Base-by-base conservation (phyloP, 2,797 vertebrate species). In the Neopelma chrysocephalum region DNA sequence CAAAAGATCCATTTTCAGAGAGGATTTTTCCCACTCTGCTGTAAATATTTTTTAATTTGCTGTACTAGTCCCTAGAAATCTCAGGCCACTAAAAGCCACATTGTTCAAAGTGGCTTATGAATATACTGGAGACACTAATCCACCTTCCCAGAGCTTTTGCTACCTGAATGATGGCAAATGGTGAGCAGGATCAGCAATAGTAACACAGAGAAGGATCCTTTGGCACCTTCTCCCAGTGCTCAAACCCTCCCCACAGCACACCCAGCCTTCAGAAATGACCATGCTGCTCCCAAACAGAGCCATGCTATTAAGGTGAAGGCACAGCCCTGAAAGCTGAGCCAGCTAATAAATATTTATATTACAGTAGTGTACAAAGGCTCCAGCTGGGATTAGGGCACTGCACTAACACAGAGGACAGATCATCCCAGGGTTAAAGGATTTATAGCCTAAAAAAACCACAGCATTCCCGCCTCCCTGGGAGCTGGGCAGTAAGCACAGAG, bases 361-460 rank as follows among this genome's bases (percentile, higher is more conserved):
- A 70, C n/a, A 60, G 48, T 89, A 38, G 62, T 34, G n/a, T 47
- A 73, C 71, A 80, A 66, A 82, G 71, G 25, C 78, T 89, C 62
- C 38, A 22, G 23, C 48, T 43, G 20, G 71, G 56, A 89, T 93
- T 69, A 87, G 80, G 48, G 53, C 45, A 11, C 40, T 77, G 51
- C 73, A 66, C 64, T 70, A 42, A 73, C 84, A 79, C 65, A 54
- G 79, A 72, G 54, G 75, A 76, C 27, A 50, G 71, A 93, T 93
- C 80, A 90, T 72, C 90, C 38, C 66, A 48, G 86, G 70, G 92
- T 73, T 89, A 86, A 72, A 45, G 76, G 93, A 81, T 89, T 89
- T 88, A 34, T 16, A 58, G 56, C n/a, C 69, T 81, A 45, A 80
- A 75, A 84, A 60, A 90, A 19, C 8, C 26, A 8, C 0, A 0